These are phyloP conservation scores for Spilogale gracilis DNA, from an alignment of 2,113 vertebrate species.

Conservation along the genomic window DNA sequence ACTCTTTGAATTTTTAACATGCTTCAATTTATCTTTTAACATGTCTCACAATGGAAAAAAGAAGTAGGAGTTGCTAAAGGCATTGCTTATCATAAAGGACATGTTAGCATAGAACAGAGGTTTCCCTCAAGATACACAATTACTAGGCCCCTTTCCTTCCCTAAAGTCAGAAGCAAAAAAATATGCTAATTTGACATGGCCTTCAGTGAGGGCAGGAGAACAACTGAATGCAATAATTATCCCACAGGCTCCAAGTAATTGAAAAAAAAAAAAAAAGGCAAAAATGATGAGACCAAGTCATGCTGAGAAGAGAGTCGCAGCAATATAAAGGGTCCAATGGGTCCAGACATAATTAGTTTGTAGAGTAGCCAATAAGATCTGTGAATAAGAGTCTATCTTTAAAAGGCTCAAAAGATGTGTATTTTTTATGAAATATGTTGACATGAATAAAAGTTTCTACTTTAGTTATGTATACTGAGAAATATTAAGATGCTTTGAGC, in stretches of 20 bases:
- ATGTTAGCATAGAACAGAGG: not conserved
- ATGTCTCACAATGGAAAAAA: not conserved
- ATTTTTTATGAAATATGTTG: not conserved
- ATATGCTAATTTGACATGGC: not conserved
- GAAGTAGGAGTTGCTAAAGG: not conserved
- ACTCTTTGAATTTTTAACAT: not conserved
- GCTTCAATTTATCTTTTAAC: slow-evolving; percentile 2
- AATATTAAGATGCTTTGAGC: not conserved
- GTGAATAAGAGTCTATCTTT: not conserved
- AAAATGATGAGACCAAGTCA: not conserved
- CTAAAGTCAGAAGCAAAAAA: not conserved
- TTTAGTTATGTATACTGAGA: not conserved
- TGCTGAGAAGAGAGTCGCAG: not conserved
- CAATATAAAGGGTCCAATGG: not conserved
- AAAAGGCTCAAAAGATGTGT: not conserved
- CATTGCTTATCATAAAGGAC: not conserved
- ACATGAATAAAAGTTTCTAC: not conserved
- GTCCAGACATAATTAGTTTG: not conserved
- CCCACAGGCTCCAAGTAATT: not conserved
- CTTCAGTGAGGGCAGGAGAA: not conserved
- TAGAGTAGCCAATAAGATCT: not conserved
- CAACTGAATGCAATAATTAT: not conserved
- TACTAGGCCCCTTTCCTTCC: not conserved
- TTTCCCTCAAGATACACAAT: not conserved
- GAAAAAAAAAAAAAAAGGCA: not conserved